A percentile compares a stretch with the other conserved stretches of the same genome.
Evolutionary conservation across 2,113 vertebrate genomes (phyloP).

Genomic region (Pseudorasbora parva): DNA sequence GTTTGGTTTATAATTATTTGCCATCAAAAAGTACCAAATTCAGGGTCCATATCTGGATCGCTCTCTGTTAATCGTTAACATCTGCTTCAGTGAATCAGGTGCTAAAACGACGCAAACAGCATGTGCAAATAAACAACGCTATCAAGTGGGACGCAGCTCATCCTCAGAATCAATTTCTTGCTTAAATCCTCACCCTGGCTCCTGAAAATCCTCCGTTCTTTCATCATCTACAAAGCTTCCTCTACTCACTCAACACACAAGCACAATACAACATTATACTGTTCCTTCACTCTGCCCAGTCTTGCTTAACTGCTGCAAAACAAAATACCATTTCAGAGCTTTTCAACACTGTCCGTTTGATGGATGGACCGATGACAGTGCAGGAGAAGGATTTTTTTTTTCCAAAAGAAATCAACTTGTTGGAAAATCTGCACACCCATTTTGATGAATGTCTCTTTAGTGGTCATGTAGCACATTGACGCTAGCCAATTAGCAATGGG

Average conservation of each 20-base stretch:
- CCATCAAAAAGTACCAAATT: not conserved
- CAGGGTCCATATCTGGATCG: not conserved
- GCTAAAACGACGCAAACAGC: not conserved
- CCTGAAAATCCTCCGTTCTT: constrained; percentile 37
- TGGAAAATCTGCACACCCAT: constrained; percentile 28
- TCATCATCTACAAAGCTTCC: constrained; percentile 56
- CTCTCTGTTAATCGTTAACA: not conserved
- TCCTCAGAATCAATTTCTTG: constrained; percentile 33
- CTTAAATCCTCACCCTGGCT: constrained; percentile 44
- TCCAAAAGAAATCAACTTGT: constrained; percentile 5
- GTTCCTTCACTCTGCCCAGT: constrained; percentile 47
- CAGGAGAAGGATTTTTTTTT: constrained; percentile 23
- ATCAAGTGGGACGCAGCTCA: not conserved
- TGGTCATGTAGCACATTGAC: not conserved
- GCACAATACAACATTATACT: constrained; percentile 35
- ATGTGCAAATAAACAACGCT: not conserved
- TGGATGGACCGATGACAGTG: constrained; percentile 47
- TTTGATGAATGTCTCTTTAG: constrained; percentile 38
- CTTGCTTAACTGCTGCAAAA: constrained; percentile 55
- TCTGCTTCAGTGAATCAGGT: not conserved
- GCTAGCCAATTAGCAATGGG: not conserved
- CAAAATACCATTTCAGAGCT: constrained; percentile 52
- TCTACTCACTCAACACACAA: constrained; percentile 55
- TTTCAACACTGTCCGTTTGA: constrained; percentile 49
- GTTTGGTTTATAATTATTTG: not conserved